phyloP scores from a whole-genome alignment of 1,140 invertebrate species.

The Drosophila subobscura region DNA sequence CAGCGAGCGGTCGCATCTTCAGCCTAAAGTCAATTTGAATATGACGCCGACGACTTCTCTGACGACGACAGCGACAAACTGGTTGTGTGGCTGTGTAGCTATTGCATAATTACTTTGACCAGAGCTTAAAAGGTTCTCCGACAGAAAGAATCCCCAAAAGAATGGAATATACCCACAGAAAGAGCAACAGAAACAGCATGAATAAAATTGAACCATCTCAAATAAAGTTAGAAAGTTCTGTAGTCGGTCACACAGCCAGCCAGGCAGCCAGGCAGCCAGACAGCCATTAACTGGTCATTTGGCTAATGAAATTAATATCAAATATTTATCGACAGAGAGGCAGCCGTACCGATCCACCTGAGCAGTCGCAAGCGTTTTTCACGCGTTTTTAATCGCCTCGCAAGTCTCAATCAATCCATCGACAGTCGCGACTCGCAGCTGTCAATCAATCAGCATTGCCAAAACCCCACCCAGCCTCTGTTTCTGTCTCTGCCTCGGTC shows the following conservation, averaged over 20 bases:
- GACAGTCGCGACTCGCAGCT: constrained; percentile 43
- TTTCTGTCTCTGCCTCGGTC: too few species aligned
- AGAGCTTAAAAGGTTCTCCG: constrained; percentile 50
- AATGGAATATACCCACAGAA: constrained; percentile 16
- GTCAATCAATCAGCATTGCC: constrained; percentile 47
- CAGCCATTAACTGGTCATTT: constrained; percentile 41
- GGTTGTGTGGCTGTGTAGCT: constrained; percentile 53
- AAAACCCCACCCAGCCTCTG: constrained; percentile 30
- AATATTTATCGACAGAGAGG: constrained; percentile 29
- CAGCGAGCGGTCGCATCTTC: constrained; percentile 63
- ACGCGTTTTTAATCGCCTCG: constrained; percentile 51
- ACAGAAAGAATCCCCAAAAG: constrained; percentile 15
- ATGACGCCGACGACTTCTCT: constrained; percentile 46
- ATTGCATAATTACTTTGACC: constrained; percentile 70
- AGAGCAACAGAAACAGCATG: neutral
- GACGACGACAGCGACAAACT: constrained; percentile 52
- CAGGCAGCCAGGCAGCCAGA: too few species aligned
- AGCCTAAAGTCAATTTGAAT: constrained; percentile 73
- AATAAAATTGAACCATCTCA: constrained; percentile 13
- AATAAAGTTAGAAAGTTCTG: constrained; percentile 40
- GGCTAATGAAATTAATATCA: constrained; percentile 38
- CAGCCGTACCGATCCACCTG: neutral
- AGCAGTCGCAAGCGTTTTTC: constrained; percentile 34
- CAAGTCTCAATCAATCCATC: constrained; percentile 37
- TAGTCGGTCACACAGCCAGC: constrained; percentile 6